Evolutionary conservation across 2,113 vertebrate species (phyloP).

Genomic region (Asarcornis scutulata): DNA sequence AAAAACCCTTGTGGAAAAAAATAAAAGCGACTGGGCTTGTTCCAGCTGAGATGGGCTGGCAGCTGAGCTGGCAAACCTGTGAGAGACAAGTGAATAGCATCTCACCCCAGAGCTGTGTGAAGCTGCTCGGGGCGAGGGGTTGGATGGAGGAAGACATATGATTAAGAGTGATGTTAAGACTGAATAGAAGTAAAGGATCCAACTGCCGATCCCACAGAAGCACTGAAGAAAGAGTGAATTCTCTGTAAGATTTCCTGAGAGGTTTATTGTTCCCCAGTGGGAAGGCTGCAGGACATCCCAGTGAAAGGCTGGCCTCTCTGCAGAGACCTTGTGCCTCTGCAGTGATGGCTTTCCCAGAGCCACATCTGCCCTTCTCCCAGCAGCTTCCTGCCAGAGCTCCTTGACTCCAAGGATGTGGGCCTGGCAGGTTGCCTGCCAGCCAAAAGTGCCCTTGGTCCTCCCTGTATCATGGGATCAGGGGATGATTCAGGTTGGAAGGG

Average conservation of each 20-base stretch:
- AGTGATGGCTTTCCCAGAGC: constrained; percentile 31
- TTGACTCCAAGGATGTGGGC: constrained; percentile 3
- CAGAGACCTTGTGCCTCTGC: constrained; percentile 36
- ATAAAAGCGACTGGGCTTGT: background rate
- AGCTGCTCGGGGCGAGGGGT: accelerated
- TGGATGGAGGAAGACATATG: constrained; percentile 23
- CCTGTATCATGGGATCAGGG: background rate
- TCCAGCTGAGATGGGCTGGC: background rate
- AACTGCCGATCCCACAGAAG: background rate
- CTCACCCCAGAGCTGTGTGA: background rate
- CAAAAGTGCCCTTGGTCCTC: background rate
- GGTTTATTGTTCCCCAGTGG: constrained; percentile 1
- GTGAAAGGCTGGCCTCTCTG: constrained; percentile 46
- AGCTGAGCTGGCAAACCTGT: background rate
- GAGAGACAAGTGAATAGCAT: background rate
- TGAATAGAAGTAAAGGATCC: background rate
- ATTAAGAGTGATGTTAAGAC: background rate
- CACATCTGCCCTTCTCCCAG: background rate
- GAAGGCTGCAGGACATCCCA: constrained; percentile 48
- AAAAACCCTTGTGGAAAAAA: background rate
- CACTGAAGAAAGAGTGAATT: constrained; percentile 33
- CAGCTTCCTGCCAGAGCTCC: background rate
- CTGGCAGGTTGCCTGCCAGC: constrained; percentile 42
- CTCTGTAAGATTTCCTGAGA: constrained; percentile 27
- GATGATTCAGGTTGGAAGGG: background rate